Base-by-base conservation (phyloP, 2,888 invertebrate species). In the Torymus auratus region DNA sequence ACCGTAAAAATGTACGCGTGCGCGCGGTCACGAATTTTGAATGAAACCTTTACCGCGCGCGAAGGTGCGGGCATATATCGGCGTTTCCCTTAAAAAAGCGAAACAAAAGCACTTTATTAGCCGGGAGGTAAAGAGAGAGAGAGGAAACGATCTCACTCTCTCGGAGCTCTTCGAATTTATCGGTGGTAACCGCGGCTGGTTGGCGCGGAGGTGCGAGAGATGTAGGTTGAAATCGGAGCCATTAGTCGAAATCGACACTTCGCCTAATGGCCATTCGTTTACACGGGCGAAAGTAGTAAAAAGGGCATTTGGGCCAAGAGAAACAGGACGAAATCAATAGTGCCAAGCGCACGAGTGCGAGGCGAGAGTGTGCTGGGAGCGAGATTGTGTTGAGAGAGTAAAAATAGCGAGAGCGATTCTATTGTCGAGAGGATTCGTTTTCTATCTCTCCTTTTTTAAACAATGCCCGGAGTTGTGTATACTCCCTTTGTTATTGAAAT, bases 211-310 rank as follows among this genome's bases (percentile, higher is more conserved):
- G 55, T 13, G 71, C 74, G 73, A 17, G 55, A 58, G 67, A 67
- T 64, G 74, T 71, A 69, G 82, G 68, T 75, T 78, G 72, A 82
- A 81, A 69, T 71, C 76, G 76, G 73, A 81, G 79, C 79, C 83
- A 79, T 82, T 74, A 83, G 83, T 83, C 83, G 81, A 83, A 77
- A 81, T 81, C 80, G 80, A 76, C 80, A 56, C 78, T 79, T 68
- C 41, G 20, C 53, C 73, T 69, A 77, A 77, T 77, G 77, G 77
- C 73, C 50, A 20, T 55, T 67, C 60, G 68, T 80, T 76, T 80
- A 76, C 71, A 68, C 67, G 65, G 17, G 41, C 52, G 17, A 61
- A 61, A 13, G 58, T 13, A n/a, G 79, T 64, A 65, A 73, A 69
- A 79, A 53, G 52, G 28, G 28, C 76, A 50, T 67, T 65, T 41